Percentiles rank a stretch among this genome's conserved stretches.
Conservation (phyloP, 2,113 vertebrate species). For the Choloepus hoffmanni region DNA sequence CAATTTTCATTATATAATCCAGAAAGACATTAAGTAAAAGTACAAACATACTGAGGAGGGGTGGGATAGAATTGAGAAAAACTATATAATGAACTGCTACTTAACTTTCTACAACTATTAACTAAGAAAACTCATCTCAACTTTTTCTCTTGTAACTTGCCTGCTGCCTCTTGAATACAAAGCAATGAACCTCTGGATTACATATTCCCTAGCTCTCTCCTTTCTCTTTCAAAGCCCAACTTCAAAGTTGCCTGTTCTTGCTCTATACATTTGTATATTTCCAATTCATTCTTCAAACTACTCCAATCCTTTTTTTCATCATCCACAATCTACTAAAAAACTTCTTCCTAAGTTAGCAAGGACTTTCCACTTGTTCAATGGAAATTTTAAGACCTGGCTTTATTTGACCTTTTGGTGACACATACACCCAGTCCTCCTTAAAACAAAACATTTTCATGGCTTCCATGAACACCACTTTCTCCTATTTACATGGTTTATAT, state of each 20-base stretch:
- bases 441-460: background rate
- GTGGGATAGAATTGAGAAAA: background rate
- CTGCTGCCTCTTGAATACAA: background rate
- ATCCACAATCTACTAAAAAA: slow-evolving; percentile 3
- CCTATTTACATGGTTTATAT: background rate
- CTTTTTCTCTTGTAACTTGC: background rate
- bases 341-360: no score
- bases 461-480: background rate
- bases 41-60: background rate
- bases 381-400: background rate
- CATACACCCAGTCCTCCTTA: background rate
- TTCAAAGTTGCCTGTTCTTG: background rate
- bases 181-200: background rate
- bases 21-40: slow-evolving; percentile 48
- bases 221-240: background rate
- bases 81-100: background rate
- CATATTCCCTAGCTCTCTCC: background rate
- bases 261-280: background rate
- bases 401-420: background rate
- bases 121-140: slow-evolving; percentile 10
- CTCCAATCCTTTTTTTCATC: background rate
- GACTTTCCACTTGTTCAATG: no score
- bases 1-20: slow-evolving; percentile 19
- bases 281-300: background rate
- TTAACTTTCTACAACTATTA: background rate